Evolutionary conservation across 2,888 invertebrate genomes (phyloP).

Genomic region (Unio pictorum): DNA sequence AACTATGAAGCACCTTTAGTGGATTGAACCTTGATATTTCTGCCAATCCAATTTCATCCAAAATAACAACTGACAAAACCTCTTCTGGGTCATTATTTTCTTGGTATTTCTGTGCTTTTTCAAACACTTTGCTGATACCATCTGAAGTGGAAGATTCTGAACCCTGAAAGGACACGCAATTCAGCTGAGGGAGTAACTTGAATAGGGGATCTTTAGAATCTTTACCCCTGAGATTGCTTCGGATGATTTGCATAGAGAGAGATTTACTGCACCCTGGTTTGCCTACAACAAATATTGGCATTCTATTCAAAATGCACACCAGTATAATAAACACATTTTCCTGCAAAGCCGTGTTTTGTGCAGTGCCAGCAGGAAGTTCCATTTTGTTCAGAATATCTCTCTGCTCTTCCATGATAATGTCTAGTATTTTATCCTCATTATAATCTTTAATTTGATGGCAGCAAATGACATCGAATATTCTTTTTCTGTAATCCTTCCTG

Average conservation of each 20-base stretch:
- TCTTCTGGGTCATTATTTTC: constrained; percentile 28
- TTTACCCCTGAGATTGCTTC: constrained; percentile 48
- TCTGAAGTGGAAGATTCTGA: constrained; percentile 57
- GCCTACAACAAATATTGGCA: constrained; percentile 55
- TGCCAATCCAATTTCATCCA: constrained; percentile 60
- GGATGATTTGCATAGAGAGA: constrained; percentile 47
- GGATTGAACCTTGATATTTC: constrained; percentile 57
- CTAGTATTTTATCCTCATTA: constrained; percentile 16
- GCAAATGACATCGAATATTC: constrained; percentile 13
- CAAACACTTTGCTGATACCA: constrained; percentile 55
- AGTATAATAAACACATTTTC: constrained; percentile 55
- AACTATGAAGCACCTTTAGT: constrained; percentile 52
- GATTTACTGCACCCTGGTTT: constrained; percentile 58
- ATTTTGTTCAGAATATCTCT: constrained; percentile 40
- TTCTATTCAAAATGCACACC: constrained; percentile 45
- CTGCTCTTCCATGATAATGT: constrained; percentile 37
- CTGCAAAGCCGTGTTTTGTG: constrained; percentile 43
- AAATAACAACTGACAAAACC: constrained; percentile 50
- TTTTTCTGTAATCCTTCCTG: constrained; percentile 19
- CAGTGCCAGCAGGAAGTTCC: constrained; percentile 44
- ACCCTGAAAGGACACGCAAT: constrained; percentile 52
- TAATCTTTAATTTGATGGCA: background rate
- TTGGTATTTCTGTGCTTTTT: constrained; percentile 47
- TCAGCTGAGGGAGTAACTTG: constrained; percentile 39
- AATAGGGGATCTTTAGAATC: constrained; percentile 47